Conservation (phyloP, 2,888 invertebrate species). For the Agrotis clavis region DNA sequence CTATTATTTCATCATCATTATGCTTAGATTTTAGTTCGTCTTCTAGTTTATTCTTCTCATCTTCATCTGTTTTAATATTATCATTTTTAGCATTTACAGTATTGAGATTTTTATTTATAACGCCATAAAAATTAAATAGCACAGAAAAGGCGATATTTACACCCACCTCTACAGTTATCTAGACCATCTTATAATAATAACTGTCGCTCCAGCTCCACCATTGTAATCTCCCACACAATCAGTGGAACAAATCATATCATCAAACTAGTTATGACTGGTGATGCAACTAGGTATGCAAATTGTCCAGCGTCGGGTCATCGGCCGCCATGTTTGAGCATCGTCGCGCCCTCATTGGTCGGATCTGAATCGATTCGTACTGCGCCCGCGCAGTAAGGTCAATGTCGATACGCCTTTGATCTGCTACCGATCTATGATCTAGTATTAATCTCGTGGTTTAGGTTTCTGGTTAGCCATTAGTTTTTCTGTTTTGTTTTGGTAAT, state of each 20-base stretch:
- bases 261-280: constrained; percentile 80
- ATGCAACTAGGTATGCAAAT: constrained; percentile 90
- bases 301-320: constrained; percentile 82
- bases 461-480: constrained; percentile 29
- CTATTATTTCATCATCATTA: not conserved
- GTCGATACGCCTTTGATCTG: constrained; percentile 86
- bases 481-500: constrained; percentile 27
- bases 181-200: constrained; percentile 39
- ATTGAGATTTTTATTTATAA: constrained; percentile 6
- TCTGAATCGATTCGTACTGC: constrained; percentile 87
- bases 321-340: constrained; percentile 82
- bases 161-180: constrained; percentile 20
- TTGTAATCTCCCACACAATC: constrained; percentile 61
- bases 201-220: constrained; percentile 23
- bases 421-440: constrained; percentile 79
- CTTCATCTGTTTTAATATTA: not conserved
- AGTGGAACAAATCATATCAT: constrained; percentile 75
- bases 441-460: constrained; percentile 59
- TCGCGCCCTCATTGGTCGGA: constrained; percentile 82
- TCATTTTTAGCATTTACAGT: not conserved
- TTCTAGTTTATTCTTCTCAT: not conserved
- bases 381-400: constrained; percentile 87
- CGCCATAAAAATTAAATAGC: constrained; percentile 18
- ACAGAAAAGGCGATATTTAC: constrained; percentile 13
- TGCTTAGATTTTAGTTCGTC: not conserved